Evolutionary conservation across 2,797 vertebrate genomes (phyloP).

Genomic region (Todus mexicanus): DNA sequence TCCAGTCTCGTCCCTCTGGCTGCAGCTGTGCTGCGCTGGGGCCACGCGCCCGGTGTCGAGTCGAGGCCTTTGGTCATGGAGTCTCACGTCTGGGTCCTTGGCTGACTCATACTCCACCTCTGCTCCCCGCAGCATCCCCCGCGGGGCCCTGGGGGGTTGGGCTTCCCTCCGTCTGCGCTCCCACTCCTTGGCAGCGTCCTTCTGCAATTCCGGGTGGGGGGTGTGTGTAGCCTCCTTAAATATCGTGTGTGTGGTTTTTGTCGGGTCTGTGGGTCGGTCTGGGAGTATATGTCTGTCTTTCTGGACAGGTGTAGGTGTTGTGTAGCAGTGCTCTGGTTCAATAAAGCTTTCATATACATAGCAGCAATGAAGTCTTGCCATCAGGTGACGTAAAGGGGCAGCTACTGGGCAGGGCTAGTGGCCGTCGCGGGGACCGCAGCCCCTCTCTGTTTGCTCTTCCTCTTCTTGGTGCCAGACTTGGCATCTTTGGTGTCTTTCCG

Average conservation of each 20-base stretch:
- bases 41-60: neutral
- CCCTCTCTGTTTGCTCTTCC: conserved; percentile 80
- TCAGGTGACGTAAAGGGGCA: neutral
- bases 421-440: conserved; percentile 74
- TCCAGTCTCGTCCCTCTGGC: neutral
- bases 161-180: neutral
- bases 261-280: neutral
- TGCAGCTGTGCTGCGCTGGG: neutral
- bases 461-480: conserved; percentile 77
- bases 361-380: conserved; percentile 79
- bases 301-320: neutral
- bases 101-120: neutral
- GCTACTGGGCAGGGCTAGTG: conserved; percentile 80
- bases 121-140: neutral
- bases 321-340: conserved; percentile 80
- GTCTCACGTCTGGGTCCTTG: neutral
- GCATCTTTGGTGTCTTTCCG: conserved; percentile 74
- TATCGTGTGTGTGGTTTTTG: neutral
- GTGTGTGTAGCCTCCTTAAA: neutral
- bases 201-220: neutral
- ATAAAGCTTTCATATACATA: conserved; percentile 82
- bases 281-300: neutral
- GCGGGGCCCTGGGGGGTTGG: neutral
- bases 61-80: neutral
- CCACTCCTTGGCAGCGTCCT: neutral